phyloP scores from a whole-genome alignment of 2,797 vertebrate genomes.

The Rallus crepitans region DNA sequence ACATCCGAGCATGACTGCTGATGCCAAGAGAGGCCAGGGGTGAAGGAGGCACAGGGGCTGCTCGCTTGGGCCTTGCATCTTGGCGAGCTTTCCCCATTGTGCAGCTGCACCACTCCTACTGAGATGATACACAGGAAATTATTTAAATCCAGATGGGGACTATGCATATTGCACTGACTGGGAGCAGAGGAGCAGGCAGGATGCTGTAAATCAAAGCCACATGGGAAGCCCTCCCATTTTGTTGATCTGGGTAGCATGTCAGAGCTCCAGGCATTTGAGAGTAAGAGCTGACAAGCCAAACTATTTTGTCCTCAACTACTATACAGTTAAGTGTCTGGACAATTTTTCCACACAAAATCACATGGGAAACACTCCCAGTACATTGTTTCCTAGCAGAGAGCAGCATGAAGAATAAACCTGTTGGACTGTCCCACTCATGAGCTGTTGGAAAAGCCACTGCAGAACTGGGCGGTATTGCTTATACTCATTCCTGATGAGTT shows the following conservation, averaged over 20 bases:
- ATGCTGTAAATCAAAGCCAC: slow-evolving; percentile 12
- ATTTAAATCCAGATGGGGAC: background rate
- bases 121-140: background rate
- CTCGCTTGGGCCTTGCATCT: background rate
- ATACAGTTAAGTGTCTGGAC: background rate
- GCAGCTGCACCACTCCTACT: background rate
- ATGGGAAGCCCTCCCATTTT: background rate
- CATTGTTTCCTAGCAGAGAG: background rate
- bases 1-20: rapidly evolving
- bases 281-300: background rate
- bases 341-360: background rate
- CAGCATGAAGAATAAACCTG: background rate
- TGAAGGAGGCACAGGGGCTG: background rate
- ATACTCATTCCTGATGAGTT: background rate
- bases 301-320: background rate
- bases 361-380: background rate
- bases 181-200: background rate
- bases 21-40: background rate
- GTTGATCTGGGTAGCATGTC: background rate
- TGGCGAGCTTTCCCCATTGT: background rate
- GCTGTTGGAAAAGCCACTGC: background rate
- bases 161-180: rapidly evolving
- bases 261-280: background rate
- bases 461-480: background rate
- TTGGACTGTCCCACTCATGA: background rate